A percentile compares a stretch with the other conserved stretches of the same genome.
Conservation (phyloP, 2,797 vertebrate genomes). For the Chelon labrosus region DNA sequence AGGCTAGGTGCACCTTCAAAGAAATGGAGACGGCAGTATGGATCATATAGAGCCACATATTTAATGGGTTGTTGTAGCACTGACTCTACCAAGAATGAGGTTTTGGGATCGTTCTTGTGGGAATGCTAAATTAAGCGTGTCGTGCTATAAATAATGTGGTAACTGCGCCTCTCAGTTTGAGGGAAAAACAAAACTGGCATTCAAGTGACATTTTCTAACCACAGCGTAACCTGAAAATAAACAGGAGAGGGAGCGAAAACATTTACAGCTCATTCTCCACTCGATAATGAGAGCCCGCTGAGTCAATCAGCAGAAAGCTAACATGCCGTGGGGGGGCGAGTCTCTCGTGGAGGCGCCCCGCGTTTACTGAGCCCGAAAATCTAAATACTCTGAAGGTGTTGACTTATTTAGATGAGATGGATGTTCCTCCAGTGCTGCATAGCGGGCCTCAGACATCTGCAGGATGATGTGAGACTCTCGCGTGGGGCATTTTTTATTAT, state of each 20-base stretch:
- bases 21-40: neutral
- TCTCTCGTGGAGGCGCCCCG: constrained; percentile 50
- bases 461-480: constrained; percentile 39
- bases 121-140: constrained; percentile 39
- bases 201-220: constrained; percentile 44
- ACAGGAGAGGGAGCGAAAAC: constrained; percentile 38
- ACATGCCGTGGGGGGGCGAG: constrained; percentile 49
- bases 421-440: constrained; percentile 47
- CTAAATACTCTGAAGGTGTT: constrained; percentile 57
- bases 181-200: constrained; percentile 36
- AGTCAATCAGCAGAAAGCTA: constrained; percentile 75
- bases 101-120: constrained; percentile 20
- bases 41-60: constrained; percentile 7
- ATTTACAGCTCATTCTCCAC: constrained; percentile 53
- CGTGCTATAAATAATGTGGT: constrained; percentile 27
- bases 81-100: constrained; percentile 10
- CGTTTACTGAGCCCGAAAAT: constrained; percentile 51
- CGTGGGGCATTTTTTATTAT: constrained; percentile 17
- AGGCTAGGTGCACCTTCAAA: constrained; percentile 22
- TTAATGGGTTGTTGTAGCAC: constrained; percentile 12
- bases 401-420: constrained; percentile 76
- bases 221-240: constrained; percentile 54
- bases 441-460: constrained; percentile 53
- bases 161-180: constrained; percentile 6
- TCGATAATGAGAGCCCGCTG: constrained; percentile 67